phyloP scores from a whole-genome alignment of 2,113 vertebrate genomes.

The Otolemur garnettii region DNA sequence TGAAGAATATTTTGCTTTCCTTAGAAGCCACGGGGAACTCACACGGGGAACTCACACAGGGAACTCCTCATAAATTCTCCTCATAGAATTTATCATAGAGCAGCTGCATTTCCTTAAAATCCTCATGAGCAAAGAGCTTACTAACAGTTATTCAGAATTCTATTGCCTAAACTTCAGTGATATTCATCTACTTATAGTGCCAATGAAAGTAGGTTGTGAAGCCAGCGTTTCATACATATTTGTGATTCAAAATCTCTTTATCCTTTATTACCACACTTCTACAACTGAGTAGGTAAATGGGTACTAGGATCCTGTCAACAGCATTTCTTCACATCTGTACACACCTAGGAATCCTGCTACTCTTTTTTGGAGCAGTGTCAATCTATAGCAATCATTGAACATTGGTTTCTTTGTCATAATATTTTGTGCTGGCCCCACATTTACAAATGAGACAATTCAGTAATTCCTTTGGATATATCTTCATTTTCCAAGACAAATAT shows the following conservation, averaged over 20 bases:
- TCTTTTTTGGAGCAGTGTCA: neutral
- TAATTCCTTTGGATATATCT: neutral
- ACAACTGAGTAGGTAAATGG: neutral
- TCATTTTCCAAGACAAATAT: neutral
- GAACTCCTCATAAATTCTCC: neutral
- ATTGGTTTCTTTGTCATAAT: neutral
- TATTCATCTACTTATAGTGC: neutral
- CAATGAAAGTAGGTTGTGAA: neutral
- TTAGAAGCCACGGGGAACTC: neutral
- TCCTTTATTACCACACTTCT: neutral
- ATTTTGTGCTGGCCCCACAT: neutral
- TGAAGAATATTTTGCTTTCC: neutral
- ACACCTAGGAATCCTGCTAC: neutral
- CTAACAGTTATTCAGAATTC: neutral
- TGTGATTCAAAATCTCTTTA: neutral
- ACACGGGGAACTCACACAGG: neutral
- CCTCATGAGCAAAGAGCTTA: neutral
- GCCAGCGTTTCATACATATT: neutral
- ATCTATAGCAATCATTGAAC: neutral
- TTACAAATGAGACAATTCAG: neutral
- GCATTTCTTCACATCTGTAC: neutral
- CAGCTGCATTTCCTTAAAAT: too few relatives aligned
- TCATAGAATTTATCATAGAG: too few relatives aligned
- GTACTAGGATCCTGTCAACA: neutral
- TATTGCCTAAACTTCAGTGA: neutral